Evolutionary conservation across 2,888 invertebrate species (phyloP).

Genomic region (Holacanthella duospinosa): DNA sequence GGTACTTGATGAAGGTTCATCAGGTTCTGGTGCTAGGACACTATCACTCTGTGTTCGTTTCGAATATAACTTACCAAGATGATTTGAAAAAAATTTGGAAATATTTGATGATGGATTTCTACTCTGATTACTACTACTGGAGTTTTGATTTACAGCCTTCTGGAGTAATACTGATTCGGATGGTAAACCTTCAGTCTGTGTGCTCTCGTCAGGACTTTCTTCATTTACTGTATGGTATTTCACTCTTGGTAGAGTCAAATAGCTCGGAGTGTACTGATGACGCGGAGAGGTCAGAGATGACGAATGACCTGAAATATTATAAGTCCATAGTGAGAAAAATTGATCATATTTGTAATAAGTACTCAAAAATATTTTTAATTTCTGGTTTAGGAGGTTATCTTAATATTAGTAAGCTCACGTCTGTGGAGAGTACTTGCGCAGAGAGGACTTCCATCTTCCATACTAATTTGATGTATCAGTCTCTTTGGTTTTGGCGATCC

Average conservation of each 20-base stretch:
- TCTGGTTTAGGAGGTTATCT: constrained; percentile 43
- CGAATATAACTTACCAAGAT: not conserved
- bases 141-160: constrained; percentile 31
- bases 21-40: constrained; percentile 42
- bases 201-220: not conserved
- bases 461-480: constrained; percentile 13
- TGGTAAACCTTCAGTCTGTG: not conserved
- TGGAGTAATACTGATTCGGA: constrained; percentile 32
- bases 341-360: constrained; percentile 50
- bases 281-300: not conserved
- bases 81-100: not conserved
- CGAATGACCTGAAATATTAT: not conserved
- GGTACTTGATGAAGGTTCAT: constrained; percentile 57
- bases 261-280: constrained; percentile 3
- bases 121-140: constrained; percentile 12
- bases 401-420: constrained; percentile 44
- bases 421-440: constrained; percentile 46
- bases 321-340: not conserved
- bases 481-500: not conserved
- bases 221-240: not conserved
- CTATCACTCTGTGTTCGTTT: constrained; percentile 10
- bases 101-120: not conserved
- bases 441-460: constrained; percentile 13
- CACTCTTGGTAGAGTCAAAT: not conserved
- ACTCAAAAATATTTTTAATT: constrained; percentile 62